phyloP scores from a whole-genome alignment of 2,888 invertebrate genomes.

The Philonicus albiceps region DNA sequence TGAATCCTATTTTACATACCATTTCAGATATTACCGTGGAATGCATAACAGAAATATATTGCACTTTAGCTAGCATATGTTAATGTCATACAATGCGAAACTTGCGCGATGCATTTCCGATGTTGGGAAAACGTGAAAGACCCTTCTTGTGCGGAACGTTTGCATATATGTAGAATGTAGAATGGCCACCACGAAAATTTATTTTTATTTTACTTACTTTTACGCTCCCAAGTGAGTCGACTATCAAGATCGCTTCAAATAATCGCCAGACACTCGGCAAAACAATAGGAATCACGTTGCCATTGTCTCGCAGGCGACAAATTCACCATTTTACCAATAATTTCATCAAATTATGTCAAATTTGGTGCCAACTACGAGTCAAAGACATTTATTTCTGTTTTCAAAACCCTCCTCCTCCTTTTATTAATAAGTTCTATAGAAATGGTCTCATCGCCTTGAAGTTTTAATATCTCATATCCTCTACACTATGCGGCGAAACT shows the following conservation, averaged over 20 bases:
- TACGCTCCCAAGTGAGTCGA: not conserved
- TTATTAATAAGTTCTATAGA: not conserved
- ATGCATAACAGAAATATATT: constrained; percentile 48
- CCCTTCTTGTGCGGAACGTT: not conserved
- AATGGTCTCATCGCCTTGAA: not conserved
- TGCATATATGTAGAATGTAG: not conserved
- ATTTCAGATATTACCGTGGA: constrained; percentile 44
- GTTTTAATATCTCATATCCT: not conserved
- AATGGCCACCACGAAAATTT: not conserved
- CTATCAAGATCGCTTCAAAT: not conserved
- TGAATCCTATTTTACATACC: constrained; percentile 48
- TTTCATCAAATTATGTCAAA: not conserved
- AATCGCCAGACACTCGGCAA: not conserved
- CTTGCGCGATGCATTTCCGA: constrained; percentile 6
- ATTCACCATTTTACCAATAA: not conserved
- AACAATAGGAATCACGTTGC: not conserved
- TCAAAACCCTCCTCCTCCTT: not conserved
- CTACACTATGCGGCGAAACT: constrained; percentile 2
- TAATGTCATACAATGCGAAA: constrained; percentile 44
- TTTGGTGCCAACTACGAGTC: not conserved
- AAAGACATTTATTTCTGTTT: not conserved
- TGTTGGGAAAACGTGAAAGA: constrained; percentile 33
- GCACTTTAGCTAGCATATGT: constrained; percentile 44
- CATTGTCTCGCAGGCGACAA: not conserved
- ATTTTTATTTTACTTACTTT: not conserved